Conservation (phyloP, 2,113 vertebrate genomes). For the Benitochromis conjunctus region DNA sequence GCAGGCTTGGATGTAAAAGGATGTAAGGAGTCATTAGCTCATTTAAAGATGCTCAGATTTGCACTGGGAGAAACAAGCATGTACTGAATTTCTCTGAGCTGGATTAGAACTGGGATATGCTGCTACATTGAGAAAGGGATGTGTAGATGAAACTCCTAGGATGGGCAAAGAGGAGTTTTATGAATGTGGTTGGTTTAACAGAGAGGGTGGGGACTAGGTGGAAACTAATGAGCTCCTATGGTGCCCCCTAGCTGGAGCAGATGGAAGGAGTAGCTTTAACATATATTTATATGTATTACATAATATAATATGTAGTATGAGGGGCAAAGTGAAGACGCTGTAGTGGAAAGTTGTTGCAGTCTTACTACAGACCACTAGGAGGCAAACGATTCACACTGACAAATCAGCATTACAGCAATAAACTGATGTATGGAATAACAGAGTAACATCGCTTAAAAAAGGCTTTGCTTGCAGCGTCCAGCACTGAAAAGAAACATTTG, state of each 20-base stretch:
- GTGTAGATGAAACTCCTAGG: neutral
- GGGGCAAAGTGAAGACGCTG: neutral
- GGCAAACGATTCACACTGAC: neutral
- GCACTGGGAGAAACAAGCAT: neutral
- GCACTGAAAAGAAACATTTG: neutral
- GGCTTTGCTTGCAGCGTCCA: neutral
- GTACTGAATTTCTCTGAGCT: neutral
- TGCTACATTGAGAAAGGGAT: neutral
- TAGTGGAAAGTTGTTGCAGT: neutral
- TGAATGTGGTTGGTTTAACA: neutral
- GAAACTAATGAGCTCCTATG: neutral
- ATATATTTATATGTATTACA: neutral
- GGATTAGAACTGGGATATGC: neutral
- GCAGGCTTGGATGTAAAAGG: neutral
- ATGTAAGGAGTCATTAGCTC: neutral
- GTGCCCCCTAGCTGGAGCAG: neutral
- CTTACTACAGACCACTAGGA: neutral
- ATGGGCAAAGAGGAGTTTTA: neutral
- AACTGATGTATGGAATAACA: neutral
- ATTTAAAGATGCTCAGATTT: neutral
- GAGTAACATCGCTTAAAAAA: neutral
- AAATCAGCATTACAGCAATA: neutral
- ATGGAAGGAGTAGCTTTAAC: neutral
- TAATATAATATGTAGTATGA: neutral
- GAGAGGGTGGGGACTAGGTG: neutral